Base-by-base conservation (phyloP, 2,113 vertebrate genomes). In the Zapornia atra region DNA sequence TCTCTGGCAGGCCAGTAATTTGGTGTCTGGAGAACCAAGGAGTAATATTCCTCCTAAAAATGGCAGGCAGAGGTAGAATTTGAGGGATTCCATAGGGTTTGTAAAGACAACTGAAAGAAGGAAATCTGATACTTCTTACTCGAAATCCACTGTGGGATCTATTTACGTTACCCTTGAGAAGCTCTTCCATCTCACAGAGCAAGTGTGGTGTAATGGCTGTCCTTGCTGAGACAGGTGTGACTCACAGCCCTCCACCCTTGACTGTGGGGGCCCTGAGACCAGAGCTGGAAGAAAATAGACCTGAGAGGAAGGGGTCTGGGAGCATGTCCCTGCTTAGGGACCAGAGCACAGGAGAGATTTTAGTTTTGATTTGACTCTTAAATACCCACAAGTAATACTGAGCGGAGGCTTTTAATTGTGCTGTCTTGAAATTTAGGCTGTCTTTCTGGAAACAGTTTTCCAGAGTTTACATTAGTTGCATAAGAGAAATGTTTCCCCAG, bases 241-340 rank as follows among this genome's bases (percentile, higher is more conserved):
- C 57, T 92, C 77, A 44, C 15, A 31, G 31, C 1, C 0, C 79
- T 83, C 79, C 85, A 59, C 88, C 79, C 59, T 80, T 90, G 50
- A 56, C 40, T 11, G 3, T 46, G 9, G 34, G 19, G 25, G 5
- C 20, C 34, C 3, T 3, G 50, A 57, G 21, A 40, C 29, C 0
- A 9, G 12, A 90, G 31, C 29, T 81, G 73, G 18, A 69, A 36
- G 15, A 38, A 18, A 79, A 9, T 15, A 46, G 18, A 69, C 36
- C 57, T 15, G 15, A n/a, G 48, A 70, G 65, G 33, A 71, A 34
- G 5, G 29, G 11, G 64, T 75, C n/a, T 65, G 63, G 18, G 18
- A 94, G 19, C 53, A 60, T 0, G 0, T 15, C 33, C 56, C 44
- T 70, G 50, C 34, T 53, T 53, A 12, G 8, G 15, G 15, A 56